Evolutionary conservation across 1,140 invertebrate genomes (phyloP).

Genomic region (Meloidogyne exigua): DNA sequence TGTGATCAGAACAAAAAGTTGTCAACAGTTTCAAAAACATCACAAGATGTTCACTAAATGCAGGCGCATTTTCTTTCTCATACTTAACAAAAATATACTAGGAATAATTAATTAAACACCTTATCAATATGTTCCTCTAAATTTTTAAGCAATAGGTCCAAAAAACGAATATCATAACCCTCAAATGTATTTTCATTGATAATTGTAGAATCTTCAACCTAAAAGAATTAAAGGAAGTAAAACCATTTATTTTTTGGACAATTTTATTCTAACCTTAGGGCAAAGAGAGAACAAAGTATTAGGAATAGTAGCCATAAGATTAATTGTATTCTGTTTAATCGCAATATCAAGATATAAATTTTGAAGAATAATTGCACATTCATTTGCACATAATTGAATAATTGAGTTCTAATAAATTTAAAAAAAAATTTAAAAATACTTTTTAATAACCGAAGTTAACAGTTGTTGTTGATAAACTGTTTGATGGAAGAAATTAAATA

Average conservation of each 20-base stretch:
- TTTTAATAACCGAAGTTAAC: not conserved
- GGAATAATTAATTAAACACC: slow-evolving; percentile 36
- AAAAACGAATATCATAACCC: slow-evolving; percentile 50
- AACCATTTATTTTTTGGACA: no score
- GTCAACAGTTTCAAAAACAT: slow-evolving; percentile 48
- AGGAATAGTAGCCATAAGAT: slow-evolving; percentile 41
- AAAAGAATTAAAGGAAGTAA: not conserved
- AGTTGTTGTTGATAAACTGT: slow-evolving; percentile 31
- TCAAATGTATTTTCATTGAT: slow-evolving; percentile 28
- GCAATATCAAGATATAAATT: slow-evolving; percentile 27
- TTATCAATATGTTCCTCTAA: slow-evolving; percentile 46
- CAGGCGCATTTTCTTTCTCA: slow-evolving; percentile 13
- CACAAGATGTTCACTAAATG: slow-evolving; percentile 35
- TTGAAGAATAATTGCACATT: slow-evolving; percentile 40
- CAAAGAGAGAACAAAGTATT: slow-evolving; percentile 32
- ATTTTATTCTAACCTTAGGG: slow-evolving; percentile 26
- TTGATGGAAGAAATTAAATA: slow-evolving; percentile 54
- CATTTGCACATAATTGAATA: slow-evolving; percentile 35
- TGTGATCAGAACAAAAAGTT: slow-evolving; percentile 38
- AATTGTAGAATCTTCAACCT: not conserved
- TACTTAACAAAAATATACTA: slow-evolving; percentile 21
- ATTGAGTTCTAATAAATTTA: slow-evolving; percentile 32
- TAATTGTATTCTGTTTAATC: slow-evolving; percentile 53
- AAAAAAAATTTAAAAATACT: slow-evolving; percentile 2
- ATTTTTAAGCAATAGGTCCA: slow-evolving; percentile 34